Base-by-base conservation (phyloP, 1,140 invertebrate genomes). In the Globodera rostochiensis region DNA sequence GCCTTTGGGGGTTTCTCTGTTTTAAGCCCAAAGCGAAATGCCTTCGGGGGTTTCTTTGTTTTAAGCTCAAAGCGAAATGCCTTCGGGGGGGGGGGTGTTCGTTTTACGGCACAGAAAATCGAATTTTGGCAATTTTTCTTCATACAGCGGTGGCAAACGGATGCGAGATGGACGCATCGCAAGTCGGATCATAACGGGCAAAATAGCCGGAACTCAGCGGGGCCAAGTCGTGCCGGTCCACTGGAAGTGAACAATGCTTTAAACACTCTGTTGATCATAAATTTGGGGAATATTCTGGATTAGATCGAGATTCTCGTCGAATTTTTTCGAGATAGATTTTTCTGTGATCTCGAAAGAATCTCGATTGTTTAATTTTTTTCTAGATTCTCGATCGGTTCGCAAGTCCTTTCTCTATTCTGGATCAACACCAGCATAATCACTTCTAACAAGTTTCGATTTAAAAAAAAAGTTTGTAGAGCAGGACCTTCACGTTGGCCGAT, bases 401-500 rank as follows among this genome's bases (percentile, higher is more conserved):
- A 36, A 36, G 36, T 36, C 36, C 36, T 36, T 36, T 36, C 36
- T 36, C 36, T 36, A 36, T 36, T 36, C 36, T 36, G 36, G 36
- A 36, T 3, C 36, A 36, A 36, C 36, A 36, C 3, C 36, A 36
- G 36, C 36, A 36, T 3, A 36, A 36, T 36, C 36, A 36, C 36
- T 2, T 36, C 36, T 50, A 13, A 9, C 50, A 36, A 3, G 36
- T 36, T 36, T 36, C 2, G 36, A 36, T 36, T 25, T n/a, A n/a
- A 25, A 25, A 25, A 3, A 36, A 36, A 36, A 36, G 36, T 2
- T 36, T 36, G 36, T 36, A 1, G 36, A 36, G 36, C 1, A 36
- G 15, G 50, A 67, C 66, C 95, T 25, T 95, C 93, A 84, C 96
- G 94, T 90, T 95, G 95, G 21, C 95, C 95, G 47, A 96, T 91